Evolutionary conservation across 1,140 invertebrate genomes (phyloP).

Genomic region (Amyelois transitella): DNA sequence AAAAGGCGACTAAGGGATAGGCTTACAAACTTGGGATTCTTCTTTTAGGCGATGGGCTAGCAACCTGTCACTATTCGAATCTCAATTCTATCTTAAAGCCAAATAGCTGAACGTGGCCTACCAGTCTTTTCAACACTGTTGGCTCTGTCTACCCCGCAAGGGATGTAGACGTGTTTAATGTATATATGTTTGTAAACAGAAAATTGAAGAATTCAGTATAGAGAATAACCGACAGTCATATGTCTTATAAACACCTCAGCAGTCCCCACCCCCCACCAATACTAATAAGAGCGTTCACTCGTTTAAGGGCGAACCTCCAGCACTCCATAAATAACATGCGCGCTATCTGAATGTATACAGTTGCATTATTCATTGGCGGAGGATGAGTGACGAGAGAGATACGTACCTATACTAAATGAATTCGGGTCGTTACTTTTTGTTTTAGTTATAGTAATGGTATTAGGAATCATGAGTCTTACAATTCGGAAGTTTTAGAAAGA

Average conservation of each 20-base stretch:
- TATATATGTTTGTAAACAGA: no score
- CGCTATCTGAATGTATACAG: slow-evolving; percentile 37
- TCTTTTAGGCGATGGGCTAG: no score
- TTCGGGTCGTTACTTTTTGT: slow-evolving; percentile 3
- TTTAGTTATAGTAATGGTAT: slow-evolving; percentile 11
- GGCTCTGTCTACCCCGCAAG: no score
- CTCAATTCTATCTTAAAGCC: no score
- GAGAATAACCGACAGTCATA: no score
- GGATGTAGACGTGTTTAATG: no score
- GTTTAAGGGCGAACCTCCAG: neutral
- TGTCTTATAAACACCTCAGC: neutral
- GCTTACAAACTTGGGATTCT: no score
- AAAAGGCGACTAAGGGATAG: no score
- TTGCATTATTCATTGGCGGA: slow-evolving; percentile 43
- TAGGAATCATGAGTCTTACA: neutral
- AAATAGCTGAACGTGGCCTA: no score
- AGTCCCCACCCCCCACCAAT: neutral
- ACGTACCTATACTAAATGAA: neutral
- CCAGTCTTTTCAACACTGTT: no score
- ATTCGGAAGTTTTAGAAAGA: neutral
- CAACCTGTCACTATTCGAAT: no score
- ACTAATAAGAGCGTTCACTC: neutral
- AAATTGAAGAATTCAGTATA: no score
- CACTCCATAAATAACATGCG: slow-evolving; percentile 21
- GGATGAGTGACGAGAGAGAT: slow-evolving; percentile 27